Evolutionary conservation across 2,797 vertebrate genomes (phyloP), one percentile per base, ranked within the genome.

Genomic region (Leptatherina wallacei): DNA sequence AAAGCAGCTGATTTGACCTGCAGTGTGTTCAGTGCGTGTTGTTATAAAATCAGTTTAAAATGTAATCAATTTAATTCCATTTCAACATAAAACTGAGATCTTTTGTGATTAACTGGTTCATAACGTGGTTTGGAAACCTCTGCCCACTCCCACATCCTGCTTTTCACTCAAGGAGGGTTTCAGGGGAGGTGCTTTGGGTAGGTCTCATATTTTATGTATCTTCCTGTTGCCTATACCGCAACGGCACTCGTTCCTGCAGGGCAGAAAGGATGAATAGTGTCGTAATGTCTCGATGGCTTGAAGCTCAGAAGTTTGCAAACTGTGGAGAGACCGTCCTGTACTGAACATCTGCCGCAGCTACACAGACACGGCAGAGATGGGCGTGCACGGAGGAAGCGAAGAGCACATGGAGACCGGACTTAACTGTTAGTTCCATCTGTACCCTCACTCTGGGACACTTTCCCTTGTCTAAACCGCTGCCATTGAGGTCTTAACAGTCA

Each of bases 181-280:
- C 69, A 78, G 81, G 91, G 91, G 92, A 91, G 92, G 91, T 75
- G 84, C 92, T 83, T 73, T 73, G 88, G 89, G 85, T 90, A 86
- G 88, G 81, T 89, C 83, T 93, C 88, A 91, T 92, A 91, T 90
- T 90, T 91, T 83, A 91, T 90, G 78, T 35, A 90, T 81, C 29
- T 83, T 63, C 84, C 78, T 59, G 80, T 71, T 79, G 61, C 63
- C 73, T 89, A 89, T 90, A 90, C 86, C 66, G 78, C 36, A 58
- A 61, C 42, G 47, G 61, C 52, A 40, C 73, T 51, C 38, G 73
- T 51, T 88, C 68, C 69, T 83, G 82, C 79, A 67, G 70, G 69
- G 60, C 61, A 61, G 64, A 14, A 16, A 35, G 47, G 67, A 67
- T 38, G 76, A 61, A 42, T 54, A 18, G 35, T 27, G 38, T 40